These are phyloP conservation scores for Malurus elegans DNA, from an alignment of 2,113 vertebrate genomes.

Conservation along the genomic window DNA sequence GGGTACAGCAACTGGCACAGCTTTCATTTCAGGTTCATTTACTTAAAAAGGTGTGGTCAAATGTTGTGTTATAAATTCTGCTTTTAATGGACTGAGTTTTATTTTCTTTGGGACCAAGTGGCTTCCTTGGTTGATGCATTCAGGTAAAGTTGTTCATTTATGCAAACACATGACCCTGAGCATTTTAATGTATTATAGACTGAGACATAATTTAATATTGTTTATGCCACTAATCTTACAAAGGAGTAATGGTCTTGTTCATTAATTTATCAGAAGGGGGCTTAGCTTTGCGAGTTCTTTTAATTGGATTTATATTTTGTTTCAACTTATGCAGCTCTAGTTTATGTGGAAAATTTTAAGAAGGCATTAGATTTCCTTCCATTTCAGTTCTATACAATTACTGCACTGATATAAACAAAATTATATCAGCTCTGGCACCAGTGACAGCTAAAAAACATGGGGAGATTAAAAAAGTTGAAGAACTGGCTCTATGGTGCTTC, in stretches of 20 bases:
- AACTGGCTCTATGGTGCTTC: not conserved
- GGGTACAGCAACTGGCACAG: not conserved
- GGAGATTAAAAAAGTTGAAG: not conserved
- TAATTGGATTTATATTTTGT: not conserved
- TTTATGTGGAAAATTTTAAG: not conserved
- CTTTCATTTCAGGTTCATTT: not conserved
- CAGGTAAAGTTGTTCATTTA: not conserved
- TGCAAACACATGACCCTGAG: not conserved
- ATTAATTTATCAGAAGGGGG: not conserved
- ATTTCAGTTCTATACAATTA: not conserved
- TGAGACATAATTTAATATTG: not conserved
- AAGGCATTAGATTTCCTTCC: not conserved
- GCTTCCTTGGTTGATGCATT: not conserved
- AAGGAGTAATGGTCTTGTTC: not conserved
- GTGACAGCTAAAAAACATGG: not conserved
- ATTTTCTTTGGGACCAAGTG: not conserved
- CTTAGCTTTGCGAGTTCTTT: not conserved
- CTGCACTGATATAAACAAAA: not conserved
- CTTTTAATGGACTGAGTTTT: not conserved
- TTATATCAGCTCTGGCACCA: not conserved
- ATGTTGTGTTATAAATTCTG: not conserved
- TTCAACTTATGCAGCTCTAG: not conserved
- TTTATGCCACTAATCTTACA: not conserved
- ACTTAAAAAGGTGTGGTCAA: not conserved
- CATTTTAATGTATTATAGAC: not conserved